Evolutionary conservation across 2,797 vertebrate genomes (phyloP).

Genomic region (Emydoidea blandingii): DNA sequence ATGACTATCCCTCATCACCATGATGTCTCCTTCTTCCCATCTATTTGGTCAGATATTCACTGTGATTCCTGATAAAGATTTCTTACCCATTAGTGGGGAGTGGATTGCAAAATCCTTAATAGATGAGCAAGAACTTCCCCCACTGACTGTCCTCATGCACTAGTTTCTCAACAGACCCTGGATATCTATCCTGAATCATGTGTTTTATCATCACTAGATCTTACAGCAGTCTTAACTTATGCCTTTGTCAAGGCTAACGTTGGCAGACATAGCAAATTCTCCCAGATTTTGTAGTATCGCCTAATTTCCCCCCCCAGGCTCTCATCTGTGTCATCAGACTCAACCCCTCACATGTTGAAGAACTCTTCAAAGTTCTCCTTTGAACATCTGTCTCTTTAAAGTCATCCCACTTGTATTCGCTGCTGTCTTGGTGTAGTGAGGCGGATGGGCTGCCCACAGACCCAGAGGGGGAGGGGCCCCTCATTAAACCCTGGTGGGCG

Average conservation of each 20-base stretch:
- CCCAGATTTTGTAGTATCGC: slow-evolving; percentile 51
- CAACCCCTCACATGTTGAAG: slow-evolving; percentile 44
- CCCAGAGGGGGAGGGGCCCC: no score
- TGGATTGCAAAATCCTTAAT: slow-evolving; percentile 29
- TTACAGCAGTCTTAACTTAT: slow-evolving; percentile 35
- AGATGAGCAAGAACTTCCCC: not conserved
- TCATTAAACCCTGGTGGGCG: no score
- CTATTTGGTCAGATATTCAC: not conserved
- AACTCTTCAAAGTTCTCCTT: slow-evolving; percentile 52
- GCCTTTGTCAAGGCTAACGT: slow-evolving; percentile 51
- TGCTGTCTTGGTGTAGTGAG: not conserved
- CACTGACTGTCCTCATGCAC: slow-evolving; percentile 12
- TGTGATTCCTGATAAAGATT: not conserved
- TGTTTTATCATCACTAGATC: slow-evolving; percentile 50
- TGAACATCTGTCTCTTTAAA: slow-evolving; percentile 67
- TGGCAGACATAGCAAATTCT: slow-evolving; percentile 53
- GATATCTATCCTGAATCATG: not conserved
- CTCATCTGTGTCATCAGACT: slow-evolving; percentile 53
- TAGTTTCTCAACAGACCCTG: not conserved
- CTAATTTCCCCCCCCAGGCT: slow-evolving; percentile 56
- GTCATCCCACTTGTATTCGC: slow-evolving; percentile 49
- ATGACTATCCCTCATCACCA: not conserved
- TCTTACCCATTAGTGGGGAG: not conserved
- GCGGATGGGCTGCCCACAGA: no score
- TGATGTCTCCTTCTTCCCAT: not conserved